Evolutionary conservation across 2,797 vertebrate genomes (phyloP).

Genomic region (Tangara arthus): DNA sequence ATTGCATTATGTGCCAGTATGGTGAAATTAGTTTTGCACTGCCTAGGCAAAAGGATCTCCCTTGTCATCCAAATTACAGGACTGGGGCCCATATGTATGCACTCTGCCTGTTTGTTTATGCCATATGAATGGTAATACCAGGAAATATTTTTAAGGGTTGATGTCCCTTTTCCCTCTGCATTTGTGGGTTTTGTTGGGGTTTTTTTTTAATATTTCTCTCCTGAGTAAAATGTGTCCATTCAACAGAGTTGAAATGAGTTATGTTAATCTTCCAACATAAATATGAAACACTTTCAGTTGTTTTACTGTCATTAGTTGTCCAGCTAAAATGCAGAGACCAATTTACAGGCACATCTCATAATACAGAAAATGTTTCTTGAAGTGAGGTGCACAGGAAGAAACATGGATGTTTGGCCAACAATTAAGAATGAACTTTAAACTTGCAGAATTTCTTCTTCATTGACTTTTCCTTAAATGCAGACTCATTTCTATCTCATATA

Average conservation of each 20-base stretch:
- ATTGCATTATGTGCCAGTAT: constrained; percentile 48
- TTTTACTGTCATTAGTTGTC: not conserved
- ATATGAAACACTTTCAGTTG: constrained; percentile 49
- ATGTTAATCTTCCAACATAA: constrained; percentile 59
- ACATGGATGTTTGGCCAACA: not conserved
- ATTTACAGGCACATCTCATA: constrained; percentile 38
- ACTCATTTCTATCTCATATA: constrained; percentile 57
- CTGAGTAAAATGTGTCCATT: constrained; percentile 31
- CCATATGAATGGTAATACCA: constrained; percentile 38
- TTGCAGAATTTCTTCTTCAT: constrained; percentile 1
- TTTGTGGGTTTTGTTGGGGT: not conserved
- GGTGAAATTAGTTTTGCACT: constrained; percentile 62
- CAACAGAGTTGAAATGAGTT: constrained; percentile 49
- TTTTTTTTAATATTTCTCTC: not conserved
- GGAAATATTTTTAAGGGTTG: constrained; percentile 41
- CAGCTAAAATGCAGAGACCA: constrained; percentile 45
- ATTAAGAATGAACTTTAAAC: constrained; percentile 46
- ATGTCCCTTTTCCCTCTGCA: constrained; percentile 22
- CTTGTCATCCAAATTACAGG: constrained; percentile 58
- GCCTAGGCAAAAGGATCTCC: constrained; percentile 63
- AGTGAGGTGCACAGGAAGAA: constrained; percentile 12
- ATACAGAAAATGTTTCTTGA: not conserved
- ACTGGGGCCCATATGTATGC: constrained; percentile 45
- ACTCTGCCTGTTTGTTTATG: constrained; percentile 48
- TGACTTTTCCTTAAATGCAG: constrained; percentile 10